A percentile compares a stretch with the other conserved stretches of the same genome.
Conservation (phyloP, 2,797 vertebrate species). For the Nasua narica region DNA sequence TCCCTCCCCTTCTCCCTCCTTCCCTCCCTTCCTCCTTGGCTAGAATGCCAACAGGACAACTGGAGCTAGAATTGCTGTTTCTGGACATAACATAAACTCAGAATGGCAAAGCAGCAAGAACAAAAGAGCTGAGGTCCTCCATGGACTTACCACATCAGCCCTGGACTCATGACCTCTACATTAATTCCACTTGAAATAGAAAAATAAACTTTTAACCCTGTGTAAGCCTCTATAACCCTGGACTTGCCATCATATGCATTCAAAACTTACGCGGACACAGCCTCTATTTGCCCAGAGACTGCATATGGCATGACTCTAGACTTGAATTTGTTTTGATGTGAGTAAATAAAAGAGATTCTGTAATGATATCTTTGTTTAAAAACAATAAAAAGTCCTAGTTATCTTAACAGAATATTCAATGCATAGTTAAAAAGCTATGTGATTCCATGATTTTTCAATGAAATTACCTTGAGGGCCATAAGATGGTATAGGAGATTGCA, state of each 20-base stretch:
- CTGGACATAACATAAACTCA: background rate
- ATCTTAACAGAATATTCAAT: background rate
- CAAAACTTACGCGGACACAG: background rate
- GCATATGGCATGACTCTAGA: background rate
- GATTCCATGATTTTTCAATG: background rate
- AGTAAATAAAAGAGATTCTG: background rate
- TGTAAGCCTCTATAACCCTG: background rate
- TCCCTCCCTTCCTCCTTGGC: background rate
- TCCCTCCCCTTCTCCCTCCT: background rate
- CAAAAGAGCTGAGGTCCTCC: background rate
- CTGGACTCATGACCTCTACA: background rate
- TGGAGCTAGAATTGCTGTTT: background rate
- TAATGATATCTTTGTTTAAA: background rate
- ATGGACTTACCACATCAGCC: background rate
- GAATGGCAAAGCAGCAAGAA: background rate
- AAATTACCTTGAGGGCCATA: background rate
- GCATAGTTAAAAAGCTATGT: background rate
- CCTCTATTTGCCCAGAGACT: background rate
- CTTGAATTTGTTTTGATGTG: background rate
- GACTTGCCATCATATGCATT: background rate
- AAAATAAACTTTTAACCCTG: background rate
- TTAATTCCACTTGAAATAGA: constrained; percentile 16
- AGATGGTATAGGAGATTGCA: background rate
- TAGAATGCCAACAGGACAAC: background rate
- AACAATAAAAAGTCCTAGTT: background rate